phyloP scores from a whole-genome alignment of 37 sponge, comb jelly and placozoan genomes.

The Amphimedon queenslandica region DNA sequence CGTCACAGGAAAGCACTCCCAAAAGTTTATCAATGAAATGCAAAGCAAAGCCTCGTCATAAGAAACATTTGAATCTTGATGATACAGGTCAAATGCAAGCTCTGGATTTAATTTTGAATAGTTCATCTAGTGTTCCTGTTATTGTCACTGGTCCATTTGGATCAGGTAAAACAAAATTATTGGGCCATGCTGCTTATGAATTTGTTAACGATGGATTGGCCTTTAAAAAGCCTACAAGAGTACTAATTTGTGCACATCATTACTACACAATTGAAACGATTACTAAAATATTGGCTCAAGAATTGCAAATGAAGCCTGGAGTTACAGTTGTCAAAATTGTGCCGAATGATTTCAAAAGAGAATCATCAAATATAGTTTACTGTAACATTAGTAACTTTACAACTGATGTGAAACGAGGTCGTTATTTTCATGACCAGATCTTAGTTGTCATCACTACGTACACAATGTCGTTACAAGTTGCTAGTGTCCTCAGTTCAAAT shows the following conservation, averaged over 20 bases:
- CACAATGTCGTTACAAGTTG: not conserved
- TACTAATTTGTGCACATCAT: slow-evolving; percentile 64
- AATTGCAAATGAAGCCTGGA: not conserved
- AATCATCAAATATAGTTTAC: not conserved
- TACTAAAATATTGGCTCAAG: slow-evolving; percentile 36
- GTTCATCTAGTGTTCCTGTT: slow-evolving; percentile 21
- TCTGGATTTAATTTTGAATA: slow-evolving; percentile 13
- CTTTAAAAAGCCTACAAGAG: slow-evolving; percentile 1
- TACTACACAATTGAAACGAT: slow-evolving; percentile 51
- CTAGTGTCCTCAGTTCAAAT: not conserved
- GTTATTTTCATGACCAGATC: not conserved
- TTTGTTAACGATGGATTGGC: slow-evolving; percentile 14
- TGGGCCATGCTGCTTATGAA: slow-evolving; percentile 55
- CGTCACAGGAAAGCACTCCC: not conserved
- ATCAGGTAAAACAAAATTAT: slow-evolving; percentile 56
- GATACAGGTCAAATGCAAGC: slow-evolving; percentile 17
- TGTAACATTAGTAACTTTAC: not conserved
- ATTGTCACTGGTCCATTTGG: slow-evolving; percentile 75
- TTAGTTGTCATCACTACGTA: not conserved
- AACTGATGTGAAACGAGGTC: not conserved
- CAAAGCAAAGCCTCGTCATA: not conserved
- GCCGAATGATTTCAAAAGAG: not conserved
- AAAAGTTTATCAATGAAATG: not conserved
- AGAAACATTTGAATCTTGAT: not conserved
- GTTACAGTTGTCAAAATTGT: not conserved